These are phyloP conservation scores for Lucilia sericata DNA, from an alignment of 1,140 invertebrate genomes.

Conservation along the genomic window DNA sequence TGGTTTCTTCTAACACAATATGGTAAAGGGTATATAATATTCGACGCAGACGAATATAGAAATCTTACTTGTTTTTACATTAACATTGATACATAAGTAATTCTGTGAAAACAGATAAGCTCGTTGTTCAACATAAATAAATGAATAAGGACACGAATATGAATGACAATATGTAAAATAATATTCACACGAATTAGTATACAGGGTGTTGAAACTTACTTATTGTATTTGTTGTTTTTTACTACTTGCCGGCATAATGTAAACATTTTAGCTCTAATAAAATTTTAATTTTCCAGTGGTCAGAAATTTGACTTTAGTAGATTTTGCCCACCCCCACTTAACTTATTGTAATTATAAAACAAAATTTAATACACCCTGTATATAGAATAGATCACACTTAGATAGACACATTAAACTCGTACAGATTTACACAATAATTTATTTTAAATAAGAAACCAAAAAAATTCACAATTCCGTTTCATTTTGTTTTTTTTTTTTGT, in stretches of 20 bases:
- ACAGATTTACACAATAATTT: constrained; percentile 22
- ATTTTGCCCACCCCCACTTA: too few species aligned
- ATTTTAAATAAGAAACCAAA: neutral
- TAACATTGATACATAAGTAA: too few species aligned
- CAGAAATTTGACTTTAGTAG: too few species aligned
- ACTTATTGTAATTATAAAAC: too few species aligned
- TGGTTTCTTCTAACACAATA: too few species aligned
- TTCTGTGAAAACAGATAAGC: neutral
- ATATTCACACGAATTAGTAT: neutral
- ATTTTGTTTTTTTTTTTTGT: neutral
- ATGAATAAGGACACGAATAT: neutral
- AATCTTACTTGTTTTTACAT: too few species aligned
- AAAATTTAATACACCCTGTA: neutral
- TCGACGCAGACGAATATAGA: too few species aligned
- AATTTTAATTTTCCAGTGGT: too few species aligned
- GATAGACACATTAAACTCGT: neutral
- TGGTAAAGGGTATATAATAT: too few species aligned
- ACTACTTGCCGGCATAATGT: too few species aligned
- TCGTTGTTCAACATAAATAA: neutral
- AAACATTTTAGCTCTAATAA: too few species aligned
- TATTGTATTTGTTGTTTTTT: too few species aligned
- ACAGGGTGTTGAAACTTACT: neutral
- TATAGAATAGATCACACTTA: neutral
- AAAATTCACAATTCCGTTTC: neutral
- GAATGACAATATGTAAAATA: constrained; percentile 8